Base-by-base conservation (phyloP, 2,888 invertebrate genomes). In the Acronicta alni region DNA sequence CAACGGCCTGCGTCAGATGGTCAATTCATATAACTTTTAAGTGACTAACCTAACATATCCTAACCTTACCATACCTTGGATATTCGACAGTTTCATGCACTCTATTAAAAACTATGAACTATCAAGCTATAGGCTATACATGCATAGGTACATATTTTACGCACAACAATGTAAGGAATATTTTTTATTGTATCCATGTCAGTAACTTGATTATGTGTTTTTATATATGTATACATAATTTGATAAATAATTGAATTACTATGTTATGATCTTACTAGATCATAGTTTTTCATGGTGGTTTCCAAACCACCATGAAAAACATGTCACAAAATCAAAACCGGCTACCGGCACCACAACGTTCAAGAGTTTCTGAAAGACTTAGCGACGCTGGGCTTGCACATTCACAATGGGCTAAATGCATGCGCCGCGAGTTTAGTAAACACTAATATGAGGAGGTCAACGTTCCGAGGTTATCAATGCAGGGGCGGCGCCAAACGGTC, bases 401-500 rank as follows among this genome's bases (percentile, higher is more conserved):
- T 79, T 77, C 77, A 82, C 76, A 70, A 62, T 69, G 70, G 54
- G 69, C 67, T 76, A 73, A 77, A 73, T 83, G 82, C 82, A 85
- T 84, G 80, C 72, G 75, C 76, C 77, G 80, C 79, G 79, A 83
- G 85, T 86, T 91, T 90, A 87, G 90, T 92, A 91, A 90, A 90
- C 88, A 90, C 83, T 84, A 90, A 90, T 87, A 88, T 87, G 86
- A 84, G 72, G 81, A 87, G 93, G 92, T 93, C 92, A 92, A 91
- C 92, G 90, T 86, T 89, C 90, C 87, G 87, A 83, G 93, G 93
- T 93, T 93, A 93, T 93, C 93, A 75, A 69, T 61, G 75, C 78
- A 86, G 88, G 85, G 88, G 89, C 90, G 92, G 92, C 93, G 92
- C 89, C 93, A 87, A 82, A 88, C 88, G 85, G 90, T 87, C 92